Evolutionary conservation across 2,888 invertebrate genomes (phyloP).

Genomic region (Lordiphosa fenestrarum): DNA sequence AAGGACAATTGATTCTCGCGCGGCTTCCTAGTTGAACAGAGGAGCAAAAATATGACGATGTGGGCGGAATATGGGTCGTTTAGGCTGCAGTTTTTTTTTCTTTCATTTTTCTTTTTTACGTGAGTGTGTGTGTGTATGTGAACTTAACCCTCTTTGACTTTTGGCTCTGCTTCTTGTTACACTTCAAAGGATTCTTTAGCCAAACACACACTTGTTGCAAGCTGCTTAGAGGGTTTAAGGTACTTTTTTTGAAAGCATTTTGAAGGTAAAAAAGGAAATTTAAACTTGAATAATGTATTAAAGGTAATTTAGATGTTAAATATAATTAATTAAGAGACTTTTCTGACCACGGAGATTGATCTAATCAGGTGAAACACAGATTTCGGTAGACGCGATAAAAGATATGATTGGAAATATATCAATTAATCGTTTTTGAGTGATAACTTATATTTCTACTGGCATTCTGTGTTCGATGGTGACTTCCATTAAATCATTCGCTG

Average conservation of each 20-base stretch:
- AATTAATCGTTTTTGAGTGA: too few species aligned
- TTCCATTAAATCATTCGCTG: too few species aligned
- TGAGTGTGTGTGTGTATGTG: constrained; percentile 26
- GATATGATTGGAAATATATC: too few species aligned
- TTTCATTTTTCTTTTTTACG: constrained; percentile 23
- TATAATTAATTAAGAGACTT: too few species aligned
- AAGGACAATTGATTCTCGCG: constrained; percentile 68
- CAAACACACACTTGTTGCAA: constrained; percentile 62
- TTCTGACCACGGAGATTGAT: too few species aligned
- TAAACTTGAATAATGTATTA: too few species aligned
- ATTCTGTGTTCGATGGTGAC: too few species aligned
- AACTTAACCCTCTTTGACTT: constrained; percentile 68
- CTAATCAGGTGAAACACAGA: too few species aligned
- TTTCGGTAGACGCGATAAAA: too few species aligned
- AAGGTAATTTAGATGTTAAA: too few species aligned
- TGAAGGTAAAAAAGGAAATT: background rate
- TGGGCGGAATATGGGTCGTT: constrained; percentile 32
- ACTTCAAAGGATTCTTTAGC: constrained; percentile 54
- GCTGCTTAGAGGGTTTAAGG: constrained; percentile 32
- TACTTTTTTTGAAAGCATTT: background rate
- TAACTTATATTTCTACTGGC: too few species aligned
- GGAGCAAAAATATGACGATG: background rate
- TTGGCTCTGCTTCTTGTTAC: constrained; percentile 59
- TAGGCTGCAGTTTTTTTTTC: constrained; percentile 27
- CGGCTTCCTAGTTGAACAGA: constrained; percentile 57